phyloP scores from a whole-genome alignment of 1,140 invertebrate species.

The Melitaea cinxia region DNA sequence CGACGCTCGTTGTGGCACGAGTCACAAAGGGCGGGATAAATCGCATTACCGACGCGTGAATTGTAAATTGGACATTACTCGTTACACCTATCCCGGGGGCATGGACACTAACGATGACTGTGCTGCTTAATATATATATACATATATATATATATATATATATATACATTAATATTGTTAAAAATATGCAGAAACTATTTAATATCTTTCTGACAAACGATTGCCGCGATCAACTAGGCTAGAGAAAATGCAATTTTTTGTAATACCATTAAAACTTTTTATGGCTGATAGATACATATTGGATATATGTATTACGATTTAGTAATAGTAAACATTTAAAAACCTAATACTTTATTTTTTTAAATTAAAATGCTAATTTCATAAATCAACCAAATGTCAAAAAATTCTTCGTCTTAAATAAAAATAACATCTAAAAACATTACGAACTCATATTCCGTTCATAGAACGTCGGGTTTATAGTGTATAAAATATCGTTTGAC shows the following conservation, averaged over 20 bases:
- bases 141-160: not conserved
- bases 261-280: too few species aligned
- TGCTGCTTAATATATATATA: slow-evolving; percentile 17
- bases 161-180: too few species aligned
- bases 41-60: slow-evolving; percentile 76
- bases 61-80: slow-evolving; percentile 80
- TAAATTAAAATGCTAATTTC: too few species aligned
- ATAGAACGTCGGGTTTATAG: not conserved
- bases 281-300: too few species aligned
- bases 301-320: too few species aligned
- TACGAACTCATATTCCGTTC: not conserved
- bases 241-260: too few species aligned
- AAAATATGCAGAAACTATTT: not conserved
- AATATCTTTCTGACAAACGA: too few species aligned
- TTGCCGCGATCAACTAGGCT: too few species aligned
- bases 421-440: not conserved
- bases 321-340: too few species aligned
- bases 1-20: slow-evolving; percentile 17
- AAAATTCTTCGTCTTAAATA: too few species aligned
- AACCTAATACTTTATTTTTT: too few species aligned
- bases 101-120: slow-evolving; percentile 40
- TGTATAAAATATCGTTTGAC: slow-evolving; percentile 31
- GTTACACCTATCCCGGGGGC: slow-evolving; percentile 61
- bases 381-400: too few species aligned
- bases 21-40: slow-evolving; percentile 74